Evolutionary conservation across 2,888 invertebrate genomes (phyloP).

Genomic region (Leucophenga maculata): DNA sequence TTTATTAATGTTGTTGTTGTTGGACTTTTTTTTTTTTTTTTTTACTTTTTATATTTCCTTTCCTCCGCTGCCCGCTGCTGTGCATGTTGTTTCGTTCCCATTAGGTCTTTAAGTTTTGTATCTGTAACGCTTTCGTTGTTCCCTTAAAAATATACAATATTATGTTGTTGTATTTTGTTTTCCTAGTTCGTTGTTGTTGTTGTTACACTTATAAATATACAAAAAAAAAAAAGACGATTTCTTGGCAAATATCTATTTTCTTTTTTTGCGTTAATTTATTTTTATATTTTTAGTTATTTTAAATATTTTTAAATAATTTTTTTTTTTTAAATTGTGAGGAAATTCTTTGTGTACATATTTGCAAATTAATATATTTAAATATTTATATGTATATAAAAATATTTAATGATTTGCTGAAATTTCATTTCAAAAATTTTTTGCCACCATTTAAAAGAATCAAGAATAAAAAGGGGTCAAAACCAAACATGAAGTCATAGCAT

Average conservation of each 20-base stretch:
- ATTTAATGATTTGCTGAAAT: neutral
- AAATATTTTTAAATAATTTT: no score
- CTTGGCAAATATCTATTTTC: constrained; percentile 2
- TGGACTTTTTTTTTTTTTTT: neutral
- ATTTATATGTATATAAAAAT: neutral
- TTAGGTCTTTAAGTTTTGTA: constrained; percentile 32
- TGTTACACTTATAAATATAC: neutral
- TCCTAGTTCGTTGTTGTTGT: neutral
- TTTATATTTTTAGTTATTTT: neutral
- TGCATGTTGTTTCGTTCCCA: neutral
- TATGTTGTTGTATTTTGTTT: neutral
- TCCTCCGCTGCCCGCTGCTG: neutral
- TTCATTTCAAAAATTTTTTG: no score
- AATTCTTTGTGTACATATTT: neutral
- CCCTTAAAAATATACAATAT: neutral
- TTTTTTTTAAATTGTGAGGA: no score
- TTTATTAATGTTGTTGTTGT: neutral
- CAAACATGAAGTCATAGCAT: no score
- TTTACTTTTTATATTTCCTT: neutral
- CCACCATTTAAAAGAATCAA: no score
- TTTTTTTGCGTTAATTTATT: neutral
- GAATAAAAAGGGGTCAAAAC: no score
- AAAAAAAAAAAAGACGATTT: neutral
- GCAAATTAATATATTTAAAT: neutral
- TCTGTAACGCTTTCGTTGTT: neutral